Evolutionary conservation across 2,113 vertebrate species (phyloP).

Genomic region (Crotalus viridis): DNA sequence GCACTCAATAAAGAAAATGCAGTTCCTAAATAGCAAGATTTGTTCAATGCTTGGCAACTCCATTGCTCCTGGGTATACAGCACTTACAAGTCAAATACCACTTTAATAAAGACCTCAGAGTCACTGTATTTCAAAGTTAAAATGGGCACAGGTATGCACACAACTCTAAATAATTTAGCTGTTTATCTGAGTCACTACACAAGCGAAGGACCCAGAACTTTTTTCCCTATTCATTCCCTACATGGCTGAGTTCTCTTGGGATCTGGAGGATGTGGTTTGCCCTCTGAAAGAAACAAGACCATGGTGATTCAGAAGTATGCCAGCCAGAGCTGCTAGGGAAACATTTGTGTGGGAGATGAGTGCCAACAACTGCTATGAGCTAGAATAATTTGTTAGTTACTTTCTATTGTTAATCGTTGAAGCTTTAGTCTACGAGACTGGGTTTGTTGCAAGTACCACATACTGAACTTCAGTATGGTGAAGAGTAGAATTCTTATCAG

Average conservation of each 20-base stretch:
- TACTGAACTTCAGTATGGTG: neutral
- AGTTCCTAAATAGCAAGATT: neutral
- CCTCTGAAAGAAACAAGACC: neutral
- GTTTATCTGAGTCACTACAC: neutral
- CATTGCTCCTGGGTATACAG: neutral
- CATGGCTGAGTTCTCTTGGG: neutral
- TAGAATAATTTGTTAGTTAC: neutral
- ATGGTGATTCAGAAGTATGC: neutral
- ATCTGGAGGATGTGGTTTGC: neutral
- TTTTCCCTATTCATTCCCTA: neutral
- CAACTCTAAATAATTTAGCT: neutral
- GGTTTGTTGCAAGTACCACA: neutral
- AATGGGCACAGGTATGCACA: neutral
- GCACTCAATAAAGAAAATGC: neutral
- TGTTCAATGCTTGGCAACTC: constrained; percentile 18
- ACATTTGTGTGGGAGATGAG: neutral
- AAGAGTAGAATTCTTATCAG: neutral
- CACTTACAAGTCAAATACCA: too few species aligned
- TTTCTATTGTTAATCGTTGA: neutral
- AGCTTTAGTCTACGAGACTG: neutral
- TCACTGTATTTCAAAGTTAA: neutral
- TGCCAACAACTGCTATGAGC: neutral
- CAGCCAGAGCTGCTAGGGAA: neutral
- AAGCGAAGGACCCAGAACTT: too few species aligned
- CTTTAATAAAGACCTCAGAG: neutral